Evolutionary conservation across 1,140 invertebrate species (phyloP), one percentile per base, ranked within the genome.

Genomic region (Pinna nobilis): DNA sequence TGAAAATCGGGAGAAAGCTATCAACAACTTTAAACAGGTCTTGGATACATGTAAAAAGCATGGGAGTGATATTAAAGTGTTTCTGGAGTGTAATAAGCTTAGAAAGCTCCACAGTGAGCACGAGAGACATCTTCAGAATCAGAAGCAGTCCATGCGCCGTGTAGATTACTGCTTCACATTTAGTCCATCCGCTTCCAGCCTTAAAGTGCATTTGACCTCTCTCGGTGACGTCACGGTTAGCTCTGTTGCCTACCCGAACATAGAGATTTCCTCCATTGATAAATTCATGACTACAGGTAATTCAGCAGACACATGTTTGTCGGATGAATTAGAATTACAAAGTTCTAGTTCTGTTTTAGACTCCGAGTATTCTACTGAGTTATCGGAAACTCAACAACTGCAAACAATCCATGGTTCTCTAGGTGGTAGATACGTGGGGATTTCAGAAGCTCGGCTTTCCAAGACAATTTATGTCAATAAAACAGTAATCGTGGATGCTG

Each of bases 381-480:
- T 33, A 57, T 57, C 53, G 20, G 53, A 57, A 32, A 7, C 20
- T 33, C 20, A 33, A 32, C 53, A 57, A n/a, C 15, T 57, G 9
- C n/a, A n/a, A n/a, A n/a, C n/a, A n/a, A n/a, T n/a, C n/a, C n/a
- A n/a, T n/a, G n/a, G n/a, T n/a, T 33, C 53, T 57, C 53, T 57
- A 32, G 13, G 30, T 33, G 37, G 53, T 35, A 33, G 37, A 6
- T 33, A 33, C 3, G 37, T 57, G 3, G 53, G 53, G 30, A n/a
- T 57, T 7, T 33, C 33, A 33, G 53, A 57, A 32, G 53, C 53
- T n/a, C 30, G 37, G 18, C 53, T 57, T 25, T 57, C 53, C 5
- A 57, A 57, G 37, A 57, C 53, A 13, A 57, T 57, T 25, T 57
- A 57, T 33, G 53, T 57, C 7, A 57, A 57, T 33, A 57, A 57